Evolutionary conservation across 1,140 invertebrate species (phyloP), one percentile per base, ranked within the genome.

Genomic region (Lepidurus couesii): DNA sequence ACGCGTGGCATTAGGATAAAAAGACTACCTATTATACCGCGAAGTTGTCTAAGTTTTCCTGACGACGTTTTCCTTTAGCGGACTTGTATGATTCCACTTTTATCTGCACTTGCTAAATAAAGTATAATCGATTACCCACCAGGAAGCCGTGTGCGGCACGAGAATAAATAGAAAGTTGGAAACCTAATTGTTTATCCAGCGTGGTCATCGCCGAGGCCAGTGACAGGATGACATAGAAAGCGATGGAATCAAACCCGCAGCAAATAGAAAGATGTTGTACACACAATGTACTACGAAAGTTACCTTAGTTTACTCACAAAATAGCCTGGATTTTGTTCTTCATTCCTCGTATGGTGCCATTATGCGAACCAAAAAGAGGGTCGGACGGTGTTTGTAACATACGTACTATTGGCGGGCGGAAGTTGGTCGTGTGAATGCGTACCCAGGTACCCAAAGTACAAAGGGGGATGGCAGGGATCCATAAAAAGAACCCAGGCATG

Each of bases 391-490:
- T 65, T n/a, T 65, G 0, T 65, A 7, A 65, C 5, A n/a, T 10
- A 65, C 53, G 13, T 16, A 47, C 10, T 47, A 10, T 11, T 16
- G 10, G 16, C 45, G 53, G 53, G 53, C 53, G 53, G 53, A 65
- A 65, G 13, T 65, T 65, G 53, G 53, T 65, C 53, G 53, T 65
- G 53, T 65, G 53, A 65, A 65, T 65, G 53, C 53, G 13, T 65
- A 65, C 53, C n/a, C 13, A n/a, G 53, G 53, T 65, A 65, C 53
- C 53, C 5, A 65, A 65, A 9, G 34, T 34, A 34, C 21, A 21
- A 16, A 65, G 53, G 53, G 53, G 21, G 21, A 65, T 7, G 1
- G 21, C 9, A 13, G 8, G 53, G 16, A 65, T 65, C 13, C 10
- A 65, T 21, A 34, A 34, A 34, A 34, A 34, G 34, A 34, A 34